Percentiles rank a stretch among this genome's conserved stretches.
Conservation (phyloP, 2,113 vertebrate genomes). For the Syrmaticus mikado region DNA sequence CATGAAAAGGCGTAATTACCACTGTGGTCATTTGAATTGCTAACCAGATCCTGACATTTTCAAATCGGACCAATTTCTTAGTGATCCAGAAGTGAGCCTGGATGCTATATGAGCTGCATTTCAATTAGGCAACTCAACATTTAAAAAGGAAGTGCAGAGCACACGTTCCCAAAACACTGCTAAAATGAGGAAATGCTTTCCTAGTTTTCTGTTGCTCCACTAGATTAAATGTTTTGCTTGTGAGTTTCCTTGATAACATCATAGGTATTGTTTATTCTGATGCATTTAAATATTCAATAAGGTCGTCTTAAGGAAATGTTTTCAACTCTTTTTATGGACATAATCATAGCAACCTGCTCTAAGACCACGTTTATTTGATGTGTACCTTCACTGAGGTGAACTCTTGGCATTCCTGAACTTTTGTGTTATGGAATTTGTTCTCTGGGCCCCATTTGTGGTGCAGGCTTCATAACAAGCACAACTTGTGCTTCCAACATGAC, state of each 20-base stretch:
- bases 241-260: neutral
- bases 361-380: neutral
- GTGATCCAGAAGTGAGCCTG: conserved; percentile 74
- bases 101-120: conserved; percentile 67
- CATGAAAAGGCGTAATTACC: conserved; percentile 86
- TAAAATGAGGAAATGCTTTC: neutral
- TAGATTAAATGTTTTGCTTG: neutral
- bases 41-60: conserved; percentile 89
- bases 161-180: neutral
- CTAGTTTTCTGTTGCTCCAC: neutral
- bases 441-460: neutral
- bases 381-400: neutral
- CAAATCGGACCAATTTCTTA: conserved; percentile 78
- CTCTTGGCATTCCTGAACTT: neutral
- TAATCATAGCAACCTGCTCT: fast-evolving
- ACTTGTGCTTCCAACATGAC: neutral
- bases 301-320: neutral
- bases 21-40: conserved; percentile 83
- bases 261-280: neutral
- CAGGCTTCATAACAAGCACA: neutral
- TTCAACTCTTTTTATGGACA: neutral
- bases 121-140: conserved; percentile 49
- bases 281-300: neutral
- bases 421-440: fast-evolving
- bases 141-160: neutral